Conservation (phyloP, 1,140 invertebrate species). For the Leptinotarsa texana region DNA sequence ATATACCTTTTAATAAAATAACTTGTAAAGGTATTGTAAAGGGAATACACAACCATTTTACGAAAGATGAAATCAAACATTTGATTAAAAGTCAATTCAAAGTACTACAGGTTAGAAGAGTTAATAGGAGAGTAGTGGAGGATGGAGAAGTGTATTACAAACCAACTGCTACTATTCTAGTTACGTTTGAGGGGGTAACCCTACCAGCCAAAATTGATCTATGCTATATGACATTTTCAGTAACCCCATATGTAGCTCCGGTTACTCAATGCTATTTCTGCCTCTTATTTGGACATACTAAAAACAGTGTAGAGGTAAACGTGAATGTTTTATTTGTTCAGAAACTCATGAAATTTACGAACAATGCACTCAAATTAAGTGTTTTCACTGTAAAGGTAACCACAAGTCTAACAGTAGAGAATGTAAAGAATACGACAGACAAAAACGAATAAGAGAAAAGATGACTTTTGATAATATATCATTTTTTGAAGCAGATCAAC, state of each 20-base stretch:
- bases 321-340: slow-evolving; percentile 23
- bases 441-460: too few relatives aligned
- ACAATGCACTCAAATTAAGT: slow-evolving; percentile 2
- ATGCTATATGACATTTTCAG: background rate
- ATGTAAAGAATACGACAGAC: slow-evolving; percentile 28
- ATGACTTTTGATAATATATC: too few relatives aligned
- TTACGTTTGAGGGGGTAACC: slow-evolving; percentile 20
- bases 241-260: background rate
- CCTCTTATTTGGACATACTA: slow-evolving; percentile 25
- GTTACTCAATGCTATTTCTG: slow-evolving; percentile 25
- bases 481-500: too few relatives aligned
- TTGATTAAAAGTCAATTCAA: background rate
- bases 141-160: background rate
- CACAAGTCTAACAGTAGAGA: slow-evolving; percentile 23
- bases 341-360: slow-evolving; percentile 1
- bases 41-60: background rate
- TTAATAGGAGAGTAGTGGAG: background rate
- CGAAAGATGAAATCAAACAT: background rate
- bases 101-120: too few relatives aligned
- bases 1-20: slow-evolving; percentile 5
- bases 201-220: slow-evolving; percentile 11
- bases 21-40: background rate
- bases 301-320: slow-evolving; percentile 26
- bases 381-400: slow-evolving; percentile 20
- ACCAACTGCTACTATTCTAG: background rate